Evolutionary conservation across 1,140 invertebrate species (phyloP).

Genomic region (Caerostris darwini): DNA sequence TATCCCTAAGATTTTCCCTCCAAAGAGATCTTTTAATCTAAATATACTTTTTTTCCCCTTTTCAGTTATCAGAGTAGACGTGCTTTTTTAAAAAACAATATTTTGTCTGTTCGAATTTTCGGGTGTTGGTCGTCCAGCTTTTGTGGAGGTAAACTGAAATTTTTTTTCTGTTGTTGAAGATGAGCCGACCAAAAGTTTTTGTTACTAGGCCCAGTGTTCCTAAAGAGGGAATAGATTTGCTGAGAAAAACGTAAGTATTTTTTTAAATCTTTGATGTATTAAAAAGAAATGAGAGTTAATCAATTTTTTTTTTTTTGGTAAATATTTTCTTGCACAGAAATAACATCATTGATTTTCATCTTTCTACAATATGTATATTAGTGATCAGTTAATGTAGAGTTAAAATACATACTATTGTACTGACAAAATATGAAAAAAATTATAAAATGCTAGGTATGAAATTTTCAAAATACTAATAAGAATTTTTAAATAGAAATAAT

Average conservation of each 20-base stretch:
- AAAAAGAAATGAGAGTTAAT: not conserved
- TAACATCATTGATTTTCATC: not conserved
- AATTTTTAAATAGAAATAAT: no score
- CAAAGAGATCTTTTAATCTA: not conserved
- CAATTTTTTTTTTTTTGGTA: not conserved
- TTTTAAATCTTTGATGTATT: no score
- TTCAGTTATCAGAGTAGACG: not conserved
- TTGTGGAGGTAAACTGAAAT: not conserved
- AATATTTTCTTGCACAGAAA: not conserved
- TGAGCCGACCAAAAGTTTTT: slow-evolving; percentile 82
- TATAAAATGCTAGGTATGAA: no score
- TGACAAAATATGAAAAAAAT: no score
- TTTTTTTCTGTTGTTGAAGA: not conserved
- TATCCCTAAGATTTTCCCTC: not conserved
- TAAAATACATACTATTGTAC: no score
- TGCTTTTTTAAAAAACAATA: not conserved
- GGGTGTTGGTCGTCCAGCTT: not conserved
- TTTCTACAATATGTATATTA: not conserved
- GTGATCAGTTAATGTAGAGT: no score
- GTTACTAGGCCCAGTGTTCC: slow-evolving; percentile 85
- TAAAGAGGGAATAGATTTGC: slow-evolving; percentile 83
- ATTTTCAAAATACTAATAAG: no score
- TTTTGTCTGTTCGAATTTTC: slow-evolving; percentile 12
- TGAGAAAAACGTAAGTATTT: slow-evolving; percentile 80
- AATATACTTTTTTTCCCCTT: slow-evolving; percentile 1